These are phyloP conservation scores for Eptesicus fuscus DNA, from an alignment of 2,113 vertebrate species.

Conservation along the genomic window DNA sequence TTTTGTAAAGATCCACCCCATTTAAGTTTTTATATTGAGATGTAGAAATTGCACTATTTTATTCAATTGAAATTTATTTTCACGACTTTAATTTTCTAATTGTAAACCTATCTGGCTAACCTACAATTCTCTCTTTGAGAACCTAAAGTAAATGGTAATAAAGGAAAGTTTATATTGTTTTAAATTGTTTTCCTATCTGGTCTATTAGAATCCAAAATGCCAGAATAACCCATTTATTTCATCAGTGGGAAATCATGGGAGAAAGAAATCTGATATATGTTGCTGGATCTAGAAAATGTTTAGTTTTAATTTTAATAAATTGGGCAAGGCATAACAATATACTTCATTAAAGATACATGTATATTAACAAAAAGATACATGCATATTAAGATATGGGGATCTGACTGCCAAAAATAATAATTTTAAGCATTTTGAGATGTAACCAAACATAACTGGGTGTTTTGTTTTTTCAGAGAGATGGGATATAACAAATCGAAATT, in stretches of 20 bases:
- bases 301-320: not conserved
- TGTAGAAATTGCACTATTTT: not conserved
- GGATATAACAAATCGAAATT: slow-evolving; percentile 24
- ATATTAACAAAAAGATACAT: not conserved
- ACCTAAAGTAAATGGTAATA: not conserved
- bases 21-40: not conserved
- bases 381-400: not conserved
- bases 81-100: not conserved
- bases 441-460: not conserved
- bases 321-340: not conserved
- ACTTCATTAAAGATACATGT: not conserved
- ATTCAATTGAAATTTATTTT: not conserved
- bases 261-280: not conserved
- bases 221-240: not conserved
- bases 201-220: not conserved
- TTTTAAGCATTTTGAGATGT: not conserved
- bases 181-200: not conserved
- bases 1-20: not conserved
- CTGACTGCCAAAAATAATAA: slow-evolving; percentile 1
- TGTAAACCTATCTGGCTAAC: not conserved
- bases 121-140: not conserved
- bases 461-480: not conserved
- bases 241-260: not conserved
- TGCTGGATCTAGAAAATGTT: not conserved
- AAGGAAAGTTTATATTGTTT: not conserved